Base-by-base conservation (phyloP, 1,140 invertebrate species). In the Sminthurides bifidus region DNA sequence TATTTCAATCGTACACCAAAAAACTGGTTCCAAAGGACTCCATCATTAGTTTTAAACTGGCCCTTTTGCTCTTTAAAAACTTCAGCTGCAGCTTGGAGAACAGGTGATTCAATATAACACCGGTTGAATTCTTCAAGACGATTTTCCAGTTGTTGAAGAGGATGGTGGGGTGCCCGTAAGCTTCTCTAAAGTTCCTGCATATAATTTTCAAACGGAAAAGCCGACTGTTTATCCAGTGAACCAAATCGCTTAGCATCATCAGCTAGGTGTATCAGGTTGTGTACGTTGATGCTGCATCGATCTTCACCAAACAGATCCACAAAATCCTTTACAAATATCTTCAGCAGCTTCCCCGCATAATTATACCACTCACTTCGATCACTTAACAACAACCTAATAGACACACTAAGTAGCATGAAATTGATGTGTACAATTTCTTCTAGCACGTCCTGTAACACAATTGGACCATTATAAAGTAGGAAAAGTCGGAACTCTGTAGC, bases 121-220 rank as follows among this genome's bases (percentile, higher is more conserved):
- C n/a, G n/a, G n/a, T n/a, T n/a, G n/a, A n/a, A n/a, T n/a, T n/a
- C n/a, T n/a, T n/a, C n/a, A n/a, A n/a, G n/a, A n/a, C 61, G 19
- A 3, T 35, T 40, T 6, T 57, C 46, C 3, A 59, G 15, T 30
- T 59, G 58, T 17, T 41, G 19, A 15, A 59, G 24, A 10, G 38
- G 40, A 21, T 31, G 8, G 6, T 49, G 27, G 15, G 49, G 4
- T 3, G 40, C 55, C 31, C 55, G 30, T 14, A 61, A 3, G n/a
- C 40, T 15, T 49, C 26, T n/a, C 41, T 61, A 57, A 5, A 61
- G 26, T 0, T 5, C 19, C 17, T 44, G 31, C 43, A 61, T 37
- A 29, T 45, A 35, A 27, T 58, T 61, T 54, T 63, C 61, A 43
- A 60, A 63, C 2, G 43, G 44, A 40, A 63, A 63, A 27, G 54